Evolutionary conservation across 2,113 vertebrate genomes (phyloP).

Genomic region (Saccopteryx bilineata): DNA sequence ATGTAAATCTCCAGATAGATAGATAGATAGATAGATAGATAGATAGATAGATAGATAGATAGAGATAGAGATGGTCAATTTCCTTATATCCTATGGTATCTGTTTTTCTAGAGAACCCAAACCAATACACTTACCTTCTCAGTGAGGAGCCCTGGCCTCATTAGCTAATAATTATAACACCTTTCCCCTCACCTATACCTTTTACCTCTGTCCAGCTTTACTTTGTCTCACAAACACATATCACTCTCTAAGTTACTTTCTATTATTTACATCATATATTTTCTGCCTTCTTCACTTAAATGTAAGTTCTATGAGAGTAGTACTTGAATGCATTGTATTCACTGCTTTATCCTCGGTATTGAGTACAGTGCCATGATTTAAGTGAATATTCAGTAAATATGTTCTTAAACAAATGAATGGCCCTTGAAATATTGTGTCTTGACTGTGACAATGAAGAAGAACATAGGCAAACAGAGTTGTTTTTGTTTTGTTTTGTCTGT

Average conservation of each 20-base stretch:
- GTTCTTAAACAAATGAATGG: background rate
- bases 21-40: background rate
- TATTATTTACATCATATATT: background rate
- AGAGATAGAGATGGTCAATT: no score
- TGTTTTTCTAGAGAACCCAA: background rate
- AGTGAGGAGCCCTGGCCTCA: background rate
- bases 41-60: background rate
- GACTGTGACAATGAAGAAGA: background rate
- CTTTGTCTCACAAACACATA: background rate
- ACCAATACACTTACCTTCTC: background rate
- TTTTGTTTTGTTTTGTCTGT: background rate
- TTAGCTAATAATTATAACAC: background rate
- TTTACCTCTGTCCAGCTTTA: background rate
- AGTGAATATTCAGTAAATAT: background rate
- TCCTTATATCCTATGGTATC: background rate
- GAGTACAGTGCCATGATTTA: background rate
- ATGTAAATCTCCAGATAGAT: background rate
- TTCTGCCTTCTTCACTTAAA: no score
- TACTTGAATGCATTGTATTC: background rate
- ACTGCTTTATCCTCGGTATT: background rate
- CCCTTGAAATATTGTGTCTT: background rate
- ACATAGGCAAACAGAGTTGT: background rate
- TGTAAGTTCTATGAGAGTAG: background rate
- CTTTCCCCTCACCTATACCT: background rate
- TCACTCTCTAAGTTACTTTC: background rate